Percentiles rank a stretch among this genome's conserved stretches.
Evolutionary conservation across 1,140 invertebrate species (phyloP).

Genomic region (Gryllus bimaculatus): DNA sequence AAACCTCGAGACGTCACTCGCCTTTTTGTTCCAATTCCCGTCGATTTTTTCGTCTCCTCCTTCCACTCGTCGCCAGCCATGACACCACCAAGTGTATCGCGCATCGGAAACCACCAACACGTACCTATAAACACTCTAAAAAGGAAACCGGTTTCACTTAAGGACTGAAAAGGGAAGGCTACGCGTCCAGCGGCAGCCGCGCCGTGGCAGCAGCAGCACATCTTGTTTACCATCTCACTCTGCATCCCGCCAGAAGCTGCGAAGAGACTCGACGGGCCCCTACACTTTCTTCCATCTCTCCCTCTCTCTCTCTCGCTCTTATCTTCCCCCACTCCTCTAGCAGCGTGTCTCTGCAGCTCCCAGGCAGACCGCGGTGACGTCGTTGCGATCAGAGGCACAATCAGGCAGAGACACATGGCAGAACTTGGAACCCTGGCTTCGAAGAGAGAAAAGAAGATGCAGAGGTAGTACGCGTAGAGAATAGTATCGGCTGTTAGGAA

Average conservation of each 20-base stretch:
- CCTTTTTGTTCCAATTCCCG: slow-evolving; percentile 3
- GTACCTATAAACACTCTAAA: slow-evolving; percentile 5
- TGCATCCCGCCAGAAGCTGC: neutral
- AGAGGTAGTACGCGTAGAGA: too few relatives aligned
- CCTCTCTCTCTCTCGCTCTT: neutral
- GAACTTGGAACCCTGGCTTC: too few relatives aligned
- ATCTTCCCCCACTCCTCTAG: neutral
- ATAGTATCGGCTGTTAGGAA: too few relatives aligned
- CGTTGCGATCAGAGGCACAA: too few relatives aligned
- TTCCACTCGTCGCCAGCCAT: neutral
- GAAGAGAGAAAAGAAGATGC: too few relatives aligned
- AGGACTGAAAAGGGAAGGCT: neutral
- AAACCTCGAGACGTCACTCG: neutral
- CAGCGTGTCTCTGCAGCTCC: neutral
- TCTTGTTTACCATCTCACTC: slow-evolving; percentile 1
- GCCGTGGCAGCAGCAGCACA: neutral
- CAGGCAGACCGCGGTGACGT: neutral
- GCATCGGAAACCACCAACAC: neutral
- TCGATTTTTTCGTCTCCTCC: neutral
- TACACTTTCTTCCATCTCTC: neutral
- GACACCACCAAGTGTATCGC: neutral
- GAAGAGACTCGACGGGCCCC: neutral
- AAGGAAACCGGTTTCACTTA: slow-evolving; percentile 4
- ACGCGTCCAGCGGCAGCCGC: neutral
- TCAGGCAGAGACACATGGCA: too few relatives aligned